Conservation (phyloP, 1,140 invertebrate genomes). For the Amphibalanus amphitrite region DNA sequence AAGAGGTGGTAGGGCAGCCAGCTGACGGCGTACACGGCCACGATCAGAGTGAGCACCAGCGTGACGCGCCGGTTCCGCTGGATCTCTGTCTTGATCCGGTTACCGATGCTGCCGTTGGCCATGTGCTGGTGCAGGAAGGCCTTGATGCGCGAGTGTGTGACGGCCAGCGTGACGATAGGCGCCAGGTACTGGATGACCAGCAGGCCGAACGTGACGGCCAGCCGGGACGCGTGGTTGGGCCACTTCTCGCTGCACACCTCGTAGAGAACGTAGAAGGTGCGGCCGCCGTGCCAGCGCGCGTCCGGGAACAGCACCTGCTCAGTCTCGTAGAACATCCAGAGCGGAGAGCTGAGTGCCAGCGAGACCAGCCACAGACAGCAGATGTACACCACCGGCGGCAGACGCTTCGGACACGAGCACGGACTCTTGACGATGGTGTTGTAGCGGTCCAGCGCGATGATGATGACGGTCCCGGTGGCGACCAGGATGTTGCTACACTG, state of each 20-base stretch:
- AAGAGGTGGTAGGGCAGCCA: constrained; percentile 38
- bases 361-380: constrained; percentile 32
- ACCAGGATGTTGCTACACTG: constrained; percentile 42
- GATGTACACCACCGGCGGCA: background rate
- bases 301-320: constrained; percentile 22
- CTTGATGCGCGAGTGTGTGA: constrained; percentile 35
- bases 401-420: constrained; percentile 2
- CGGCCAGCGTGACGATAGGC: constrained; percentile 33
- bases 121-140: constrained; percentile 24
- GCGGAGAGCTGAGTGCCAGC: constrained; percentile 24
- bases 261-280: constrained; percentile 20
- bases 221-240: constrained; percentile 27
- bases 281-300: too few relatives aligned
- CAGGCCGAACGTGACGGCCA: constrained; percentile 32
- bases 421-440: constrained; percentile 30
- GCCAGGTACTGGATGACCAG: constrained; percentile 36
- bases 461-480: constrained; percentile 39
- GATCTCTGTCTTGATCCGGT: constrained; percentile 26
- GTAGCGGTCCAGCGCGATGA: constrained; percentile 40
- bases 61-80: constrained; percentile 35
- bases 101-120: constrained; percentile 15
- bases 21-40: constrained; percentile 30
- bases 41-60: constrained; percentile 29
- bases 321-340: constrained; percentile 30
- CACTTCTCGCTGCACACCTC: constrained; percentile 30